Evolutionary conservation across 2,888 invertebrate species (phyloP).

Genomic region (Charanyca ferruginea): DNA sequence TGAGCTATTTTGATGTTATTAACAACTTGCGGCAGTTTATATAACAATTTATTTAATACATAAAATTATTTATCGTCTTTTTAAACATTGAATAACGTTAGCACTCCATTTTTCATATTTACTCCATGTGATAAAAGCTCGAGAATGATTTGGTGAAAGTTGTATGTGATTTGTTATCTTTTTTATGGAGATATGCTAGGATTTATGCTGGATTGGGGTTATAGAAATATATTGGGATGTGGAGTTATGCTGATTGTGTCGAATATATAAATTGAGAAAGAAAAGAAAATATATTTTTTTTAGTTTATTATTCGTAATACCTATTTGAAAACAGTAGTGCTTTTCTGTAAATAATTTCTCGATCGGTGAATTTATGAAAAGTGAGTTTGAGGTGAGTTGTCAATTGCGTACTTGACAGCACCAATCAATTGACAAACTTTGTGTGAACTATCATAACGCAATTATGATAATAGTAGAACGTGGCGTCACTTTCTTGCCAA

Average conservation of each 20-base stretch:
- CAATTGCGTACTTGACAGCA: too few relatives aligned
- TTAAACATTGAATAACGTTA: not conserved
- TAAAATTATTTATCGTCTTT: not conserved
- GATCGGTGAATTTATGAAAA: too few relatives aligned
- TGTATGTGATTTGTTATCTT: conserved; percentile 9
- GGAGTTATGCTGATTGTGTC: conserved; percentile 1
- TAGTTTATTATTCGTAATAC: not conserved
- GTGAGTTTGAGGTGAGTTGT: too few relatives aligned
- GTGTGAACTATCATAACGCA: too few relatives aligned
- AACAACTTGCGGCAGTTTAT: not conserved
- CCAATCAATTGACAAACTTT: too few relatives aligned
- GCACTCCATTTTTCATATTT: conserved; percentile 16
- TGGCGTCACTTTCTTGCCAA: too few relatives aligned
- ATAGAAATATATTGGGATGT: conserved; percentile 9
- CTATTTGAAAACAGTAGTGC: not conserved
- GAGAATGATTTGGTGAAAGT: conserved; percentile 5
- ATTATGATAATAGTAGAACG: too few relatives aligned
- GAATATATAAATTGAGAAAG: not conserved
- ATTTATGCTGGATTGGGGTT: conserved; percentile 11
- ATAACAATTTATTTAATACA: not conserved
- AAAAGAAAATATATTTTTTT: not conserved
- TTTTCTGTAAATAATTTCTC: not conserved
- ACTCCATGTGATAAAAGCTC: not conserved
- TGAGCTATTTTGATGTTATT: not conserved
- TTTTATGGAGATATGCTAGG: not conserved